Conservation (phyloP, 1,140 invertebrate species). For the Drosophila dunni region DNA sequence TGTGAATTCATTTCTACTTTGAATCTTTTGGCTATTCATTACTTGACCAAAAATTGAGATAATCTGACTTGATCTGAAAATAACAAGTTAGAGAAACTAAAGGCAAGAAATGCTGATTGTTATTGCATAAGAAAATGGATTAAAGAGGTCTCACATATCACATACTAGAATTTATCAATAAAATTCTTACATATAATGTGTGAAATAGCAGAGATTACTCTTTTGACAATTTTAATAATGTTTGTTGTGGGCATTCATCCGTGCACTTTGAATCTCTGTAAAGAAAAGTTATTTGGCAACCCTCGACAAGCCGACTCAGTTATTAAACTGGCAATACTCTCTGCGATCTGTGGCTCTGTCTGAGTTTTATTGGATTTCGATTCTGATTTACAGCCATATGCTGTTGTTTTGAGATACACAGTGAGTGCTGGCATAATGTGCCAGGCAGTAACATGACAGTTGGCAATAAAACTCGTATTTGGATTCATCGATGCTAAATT, state of each 20-base stretch:
- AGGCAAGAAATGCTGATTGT: too few relatives aligned
- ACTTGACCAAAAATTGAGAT: not conserved
- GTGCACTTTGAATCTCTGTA: too few relatives aligned
- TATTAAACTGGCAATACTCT: conserved; percentile 29
- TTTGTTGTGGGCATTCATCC: too few relatives aligned
- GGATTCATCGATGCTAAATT: conserved; percentile 45
- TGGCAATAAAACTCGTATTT: conserved; percentile 55
- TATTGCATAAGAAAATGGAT: too few relatives aligned
- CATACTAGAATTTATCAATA: too few relatives aligned
- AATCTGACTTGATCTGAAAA: too few relatives aligned
- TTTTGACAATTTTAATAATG: too few relatives aligned
- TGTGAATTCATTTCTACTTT: not conserved
- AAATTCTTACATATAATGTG: too few relatives aligned
- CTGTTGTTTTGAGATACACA: conserved; percentile 22
- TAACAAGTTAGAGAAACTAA: too few relatives aligned
- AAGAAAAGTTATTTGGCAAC: conserved; percentile 9
- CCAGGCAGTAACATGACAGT: conserved; percentile 49
- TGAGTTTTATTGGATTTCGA: conserved; percentile 73
- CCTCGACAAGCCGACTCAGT: conserved; percentile 10
- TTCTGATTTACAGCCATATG: conserved; percentile 70
- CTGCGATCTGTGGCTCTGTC: conserved; percentile 39
- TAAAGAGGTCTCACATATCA: too few relatives aligned
- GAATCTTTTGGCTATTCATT: not conserved
- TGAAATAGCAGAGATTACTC: too few relatives aligned
- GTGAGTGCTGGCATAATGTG: conserved; percentile 50